Evolutionary conservation across 2,797 vertebrate species (phyloP), one percentile per base, ranked within the genome.

Genomic region (Crocidura indochinensis): DNA sequence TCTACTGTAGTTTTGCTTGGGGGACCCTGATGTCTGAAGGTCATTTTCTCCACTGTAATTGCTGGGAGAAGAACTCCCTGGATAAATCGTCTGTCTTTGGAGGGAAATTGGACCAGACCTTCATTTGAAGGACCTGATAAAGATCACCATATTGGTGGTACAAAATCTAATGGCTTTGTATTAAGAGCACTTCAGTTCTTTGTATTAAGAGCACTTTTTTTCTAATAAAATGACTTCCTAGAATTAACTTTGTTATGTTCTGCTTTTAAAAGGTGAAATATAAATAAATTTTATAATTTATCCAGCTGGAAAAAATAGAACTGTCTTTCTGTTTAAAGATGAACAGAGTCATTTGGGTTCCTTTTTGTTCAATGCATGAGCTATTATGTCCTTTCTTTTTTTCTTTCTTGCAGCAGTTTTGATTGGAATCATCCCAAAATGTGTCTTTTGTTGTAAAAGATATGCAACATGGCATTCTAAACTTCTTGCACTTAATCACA

Each of bases 271-370:
- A 60, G 93, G 94, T 53, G 62, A 97, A 81, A 95, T 97, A 95
- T 87, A 96, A 98, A 97, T 98, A 98, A 98, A 98, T 91, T 92
- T 89, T 93, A 94, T 98, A 98, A 97, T 96, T 97, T 97, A 97
- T 94, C 90, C 78, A 83, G 44, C 71, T 47, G 56, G 71, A 38
- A 60, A 60, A 60, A 60, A 60, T 17, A 60, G 56, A 20, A 20
- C 15, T 60, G 56, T 60, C 56, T 2, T 19, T 60, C 56, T 60
- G 56, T 60, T 60, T 20, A 60, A 60, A 60, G 20, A 3, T 60
- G 56, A 60, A 17, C 6, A 15, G 56, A 20, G 56, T 20, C 14
- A 60, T 60, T 60, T 60, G 2, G 56, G 14, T 60, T 60, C 1
- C 56, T 20, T 20, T 20, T 60, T 60, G 19, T 60, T 20, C 19